These are phyloP conservation scores for Poecilia gillii DNA, from an alignment of 2,797 vertebrate species.

Conservation along the genomic window DNA sequence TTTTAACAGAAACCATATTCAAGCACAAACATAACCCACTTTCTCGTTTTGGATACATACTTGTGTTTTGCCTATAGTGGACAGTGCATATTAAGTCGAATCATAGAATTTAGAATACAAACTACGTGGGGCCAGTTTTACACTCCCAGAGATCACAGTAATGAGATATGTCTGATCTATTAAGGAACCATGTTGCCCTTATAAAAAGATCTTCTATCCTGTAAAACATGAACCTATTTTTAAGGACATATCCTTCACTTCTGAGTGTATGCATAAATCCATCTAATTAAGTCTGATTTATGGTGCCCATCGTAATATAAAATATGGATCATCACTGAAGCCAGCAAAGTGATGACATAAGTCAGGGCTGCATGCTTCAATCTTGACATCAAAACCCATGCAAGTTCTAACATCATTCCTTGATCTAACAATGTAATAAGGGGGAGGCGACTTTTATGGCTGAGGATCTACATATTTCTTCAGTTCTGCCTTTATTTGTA, in stretches of 20 bases:
- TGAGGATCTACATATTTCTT: slow-evolving; percentile 19
- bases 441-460: neutral
- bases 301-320: neutral
- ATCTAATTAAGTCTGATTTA: slow-evolving; percentile 23
- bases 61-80: neutral
- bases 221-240: neutral
- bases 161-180: neutral
- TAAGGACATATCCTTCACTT: slow-evolving; percentile 8
- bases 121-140: neutral
- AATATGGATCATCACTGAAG: neutral
- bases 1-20: neutral
- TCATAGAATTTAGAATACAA: neutral
- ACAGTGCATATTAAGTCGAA: neutral
- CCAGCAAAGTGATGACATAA: neutral
- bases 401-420: slow-evolving; percentile 2
- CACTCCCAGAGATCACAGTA: neutral
- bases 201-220: neutral
- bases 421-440: neutral
- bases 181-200: slow-evolving; percentile 1
- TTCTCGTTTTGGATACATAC: neutral
- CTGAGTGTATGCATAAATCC: neutral
- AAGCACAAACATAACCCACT: neutral
- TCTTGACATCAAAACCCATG: neutral
- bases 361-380: neutral
- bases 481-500: neutral